These are phyloP conservation scores for Astur gentilis DNA, from an alignment of 2,113 vertebrate genomes.

Conservation along the genomic window DNA sequence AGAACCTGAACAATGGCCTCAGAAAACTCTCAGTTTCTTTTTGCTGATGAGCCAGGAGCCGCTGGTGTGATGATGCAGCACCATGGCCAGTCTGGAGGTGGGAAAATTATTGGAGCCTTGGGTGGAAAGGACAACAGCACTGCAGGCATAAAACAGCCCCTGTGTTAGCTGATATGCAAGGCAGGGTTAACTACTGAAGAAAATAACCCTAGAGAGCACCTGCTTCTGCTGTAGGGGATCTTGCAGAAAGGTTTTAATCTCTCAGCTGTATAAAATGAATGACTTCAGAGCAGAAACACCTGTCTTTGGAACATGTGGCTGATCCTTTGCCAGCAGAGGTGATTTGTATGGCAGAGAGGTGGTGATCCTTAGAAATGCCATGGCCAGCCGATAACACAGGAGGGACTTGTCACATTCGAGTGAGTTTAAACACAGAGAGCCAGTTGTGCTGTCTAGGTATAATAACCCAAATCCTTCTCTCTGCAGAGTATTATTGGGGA, in stretches of 20 bases:
- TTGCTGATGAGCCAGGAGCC: background rate
- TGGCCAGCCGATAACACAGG: background rate
- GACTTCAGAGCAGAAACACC: background rate
- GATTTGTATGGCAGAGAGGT: background rate
- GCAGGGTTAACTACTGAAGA: background rate
- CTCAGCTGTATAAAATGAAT: background rate
- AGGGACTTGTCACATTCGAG: background rate
- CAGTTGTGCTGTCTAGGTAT: background rate
- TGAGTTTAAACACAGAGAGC: background rate
- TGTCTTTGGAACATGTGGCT: background rate
- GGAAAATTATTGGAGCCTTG: background rate
- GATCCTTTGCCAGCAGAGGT: background rate
- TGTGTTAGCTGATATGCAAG: rapidly evolving
- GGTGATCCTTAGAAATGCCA: background rate
- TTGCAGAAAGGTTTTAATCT: background rate
- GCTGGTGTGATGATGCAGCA: background rate
- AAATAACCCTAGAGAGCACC: background rate
- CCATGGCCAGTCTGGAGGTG: background rate
- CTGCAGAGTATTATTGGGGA: background rate
- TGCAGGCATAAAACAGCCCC: background rate
- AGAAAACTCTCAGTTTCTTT: background rate
- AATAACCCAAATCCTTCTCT: background rate
- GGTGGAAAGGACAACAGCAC: background rate
- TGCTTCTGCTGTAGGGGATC: background rate
- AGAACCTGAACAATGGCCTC: background rate